These are phyloP conservation scores for Scaptodrosophila lebanonensis DNA, from an alignment of 1,140 invertebrate genomes.

Conservation along the genomic window DNA sequence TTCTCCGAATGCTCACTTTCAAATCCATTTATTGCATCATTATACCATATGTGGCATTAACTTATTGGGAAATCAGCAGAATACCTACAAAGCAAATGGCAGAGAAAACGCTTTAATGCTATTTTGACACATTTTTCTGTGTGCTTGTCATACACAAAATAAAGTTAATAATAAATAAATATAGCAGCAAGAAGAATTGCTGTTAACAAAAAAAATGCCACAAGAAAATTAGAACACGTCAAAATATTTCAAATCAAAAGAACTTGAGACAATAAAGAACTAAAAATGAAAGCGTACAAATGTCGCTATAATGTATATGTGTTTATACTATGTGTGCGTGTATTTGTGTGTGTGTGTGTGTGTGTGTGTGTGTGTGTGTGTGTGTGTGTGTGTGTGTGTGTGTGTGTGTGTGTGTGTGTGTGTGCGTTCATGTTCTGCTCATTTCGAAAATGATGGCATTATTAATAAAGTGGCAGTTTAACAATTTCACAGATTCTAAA, in stretches of 20 bases:
- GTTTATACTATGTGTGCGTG: constrained; percentile 8
- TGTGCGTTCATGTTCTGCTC: constrained; percentile 9
- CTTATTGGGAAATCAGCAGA: too few species aligned
- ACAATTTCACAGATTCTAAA: constrained; percentile 69
- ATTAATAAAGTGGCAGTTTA: constrained; percentile 73
- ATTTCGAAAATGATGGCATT: constrained; percentile 46
- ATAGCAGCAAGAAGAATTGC: constrained; percentile 21
- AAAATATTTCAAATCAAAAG: constrained; percentile 70
- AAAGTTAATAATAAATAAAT: constrained; percentile 63
- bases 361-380: background rate
- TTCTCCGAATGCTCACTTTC: too few species aligned
- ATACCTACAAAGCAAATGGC: constrained; percentile 23
- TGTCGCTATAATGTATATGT: background rate
- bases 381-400: background rate
- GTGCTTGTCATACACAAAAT: constrained; percentile 42
- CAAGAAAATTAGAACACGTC: constrained; percentile 67
- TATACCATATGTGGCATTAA: too few species aligned
- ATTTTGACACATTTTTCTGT: constrained; percentile 58
- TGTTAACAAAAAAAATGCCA: constrained; percentile 26
- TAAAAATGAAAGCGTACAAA: constrained; percentile 57
- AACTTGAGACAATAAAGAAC: constrained; percentile 67
- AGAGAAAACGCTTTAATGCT: constrained; percentile 30
- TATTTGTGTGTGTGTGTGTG: constrained; percentile 5
- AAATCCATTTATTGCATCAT: too few species aligned
- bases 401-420: constrained; percentile 11